phyloP scores from a whole-genome alignment of 2,888 invertebrate genomes.

The Eilema depressum region DNA sequence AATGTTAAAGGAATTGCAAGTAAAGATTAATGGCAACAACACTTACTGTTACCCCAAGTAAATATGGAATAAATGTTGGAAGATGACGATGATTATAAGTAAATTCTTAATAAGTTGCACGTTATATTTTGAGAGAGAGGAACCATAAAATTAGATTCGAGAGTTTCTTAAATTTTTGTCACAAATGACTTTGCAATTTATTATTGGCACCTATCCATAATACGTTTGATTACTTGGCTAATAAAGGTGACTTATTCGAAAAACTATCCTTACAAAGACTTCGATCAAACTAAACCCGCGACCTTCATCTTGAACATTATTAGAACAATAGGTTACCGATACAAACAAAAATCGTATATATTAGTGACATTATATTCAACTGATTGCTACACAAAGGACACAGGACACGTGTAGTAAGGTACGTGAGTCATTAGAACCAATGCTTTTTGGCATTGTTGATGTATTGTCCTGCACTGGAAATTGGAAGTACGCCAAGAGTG shows the following conservation, averaged over 20 bases:
- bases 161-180: not conserved
- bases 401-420: slow-evolving; percentile 82
- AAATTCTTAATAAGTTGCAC: not conserved
- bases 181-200: not conserved
- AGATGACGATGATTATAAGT: not conserved
- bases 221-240: not conserved
- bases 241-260: not conserved
- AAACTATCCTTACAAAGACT: slow-evolving; percentile 15
- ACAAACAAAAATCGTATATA: slow-evolving; percentile 47
- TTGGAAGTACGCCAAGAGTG: slow-evolving; percentile 75
- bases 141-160: not conserved
- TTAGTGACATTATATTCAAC: slow-evolving; percentile 56
- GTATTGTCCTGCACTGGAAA: slow-evolving; percentile 76
- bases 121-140: not conserved
- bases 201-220: not conserved
- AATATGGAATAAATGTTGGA: not conserved
- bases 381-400: slow-evolving; percentile 73
- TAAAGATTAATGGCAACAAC: not conserved
- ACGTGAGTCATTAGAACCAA: slow-evolving; percentile 83
- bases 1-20: not conserved
- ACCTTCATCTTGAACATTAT: slow-evolving; percentile 53
- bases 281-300: slow-evolving; percentile 27
- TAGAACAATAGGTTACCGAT: slow-evolving; percentile 45
- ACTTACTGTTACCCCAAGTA: not conserved
- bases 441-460: slow-evolving; percentile 82